Evolutionary conservation across 2,113 vertebrate species (phyloP).

Genomic region (Cepphus grylle): DNA sequence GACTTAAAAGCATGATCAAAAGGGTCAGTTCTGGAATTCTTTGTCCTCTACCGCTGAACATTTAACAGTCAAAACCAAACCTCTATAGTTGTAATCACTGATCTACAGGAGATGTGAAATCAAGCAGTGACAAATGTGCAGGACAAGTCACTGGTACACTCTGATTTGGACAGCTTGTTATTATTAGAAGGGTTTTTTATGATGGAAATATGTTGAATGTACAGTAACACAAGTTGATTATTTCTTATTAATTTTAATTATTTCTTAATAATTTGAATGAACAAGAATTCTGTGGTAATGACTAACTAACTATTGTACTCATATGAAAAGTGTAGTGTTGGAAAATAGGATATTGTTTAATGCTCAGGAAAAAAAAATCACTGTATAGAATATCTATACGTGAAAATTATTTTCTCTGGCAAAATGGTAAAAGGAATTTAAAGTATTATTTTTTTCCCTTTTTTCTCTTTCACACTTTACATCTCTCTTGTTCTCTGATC

Average conservation of each 20-base stretch:
- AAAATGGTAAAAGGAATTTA: neutral
- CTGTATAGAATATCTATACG: neutral
- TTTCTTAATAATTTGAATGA: neutral
- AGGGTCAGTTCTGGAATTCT: neutral
- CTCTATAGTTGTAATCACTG: neutral
- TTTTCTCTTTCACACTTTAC: neutral
- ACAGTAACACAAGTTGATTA: neutral
- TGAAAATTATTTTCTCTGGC: neutral
- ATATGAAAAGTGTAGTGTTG: neutral
- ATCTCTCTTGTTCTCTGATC: neutral
- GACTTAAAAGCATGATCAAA: neutral
- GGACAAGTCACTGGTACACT: neutral
- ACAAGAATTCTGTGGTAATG: neutral
- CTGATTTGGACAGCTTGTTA: neutral
- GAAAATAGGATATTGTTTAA: neutral
- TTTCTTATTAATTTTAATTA: neutral
- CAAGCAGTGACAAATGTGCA: neutral
- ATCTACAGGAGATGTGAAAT: neutral
- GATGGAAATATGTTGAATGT: neutral
- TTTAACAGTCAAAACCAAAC: neutral
- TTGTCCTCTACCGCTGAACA: neutral
- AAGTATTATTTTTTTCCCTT: fast-evolving
- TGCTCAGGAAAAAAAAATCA: neutral
- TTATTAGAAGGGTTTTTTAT: fast-evolving
- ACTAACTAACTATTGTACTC: neutral